phyloP scores from a whole-genome alignment of 2,888 invertebrate genomes.

The Choristoneura rosaceana region DNA sequence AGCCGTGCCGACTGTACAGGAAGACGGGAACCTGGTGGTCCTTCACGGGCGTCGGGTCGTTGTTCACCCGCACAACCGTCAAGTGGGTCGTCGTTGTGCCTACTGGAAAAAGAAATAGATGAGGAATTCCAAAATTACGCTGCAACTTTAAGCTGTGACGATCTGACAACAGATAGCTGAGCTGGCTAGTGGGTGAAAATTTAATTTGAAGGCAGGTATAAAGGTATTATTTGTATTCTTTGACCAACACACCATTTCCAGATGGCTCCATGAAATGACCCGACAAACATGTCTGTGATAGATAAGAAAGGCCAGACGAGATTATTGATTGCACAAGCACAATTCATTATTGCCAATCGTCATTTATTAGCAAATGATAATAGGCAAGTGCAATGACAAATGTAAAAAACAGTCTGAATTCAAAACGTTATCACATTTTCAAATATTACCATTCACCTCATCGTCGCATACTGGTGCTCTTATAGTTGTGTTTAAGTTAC shows the following conservation, averaged over 20 bases:
- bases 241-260: background rate
- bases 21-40: constrained; percentile 94
- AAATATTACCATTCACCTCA: too few species aligned
- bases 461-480: too few species aligned
- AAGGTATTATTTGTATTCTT: too few species aligned
- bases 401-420: too few species aligned
- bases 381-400: background rate
- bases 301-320: background rate
- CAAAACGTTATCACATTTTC: too few species aligned
- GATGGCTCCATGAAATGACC: background rate
- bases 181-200: too few species aligned
- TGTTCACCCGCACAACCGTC: constrained; percentile 89
- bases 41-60: constrained; percentile 89
- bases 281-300: background rate
- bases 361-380: background rate
- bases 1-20: constrained; percentile 88
- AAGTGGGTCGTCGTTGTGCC: constrained; percentile 91
- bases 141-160: too few species aligned
- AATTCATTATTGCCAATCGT: background rate
- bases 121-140: background rate
- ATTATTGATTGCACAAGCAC: background rate
- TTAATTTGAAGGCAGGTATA: too few species aligned
- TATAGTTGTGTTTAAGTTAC: too few species aligned
- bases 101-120: constrained; percentile 76
- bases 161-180: too few species aligned